Percentiles rank a stretch among this genome's conserved stretches.
These are phyloP conservation scores for Oreocharis arfaki DNA, from an alignment of 2,113 vertebrate genomes.

Conservation along the genomic window DNA sequence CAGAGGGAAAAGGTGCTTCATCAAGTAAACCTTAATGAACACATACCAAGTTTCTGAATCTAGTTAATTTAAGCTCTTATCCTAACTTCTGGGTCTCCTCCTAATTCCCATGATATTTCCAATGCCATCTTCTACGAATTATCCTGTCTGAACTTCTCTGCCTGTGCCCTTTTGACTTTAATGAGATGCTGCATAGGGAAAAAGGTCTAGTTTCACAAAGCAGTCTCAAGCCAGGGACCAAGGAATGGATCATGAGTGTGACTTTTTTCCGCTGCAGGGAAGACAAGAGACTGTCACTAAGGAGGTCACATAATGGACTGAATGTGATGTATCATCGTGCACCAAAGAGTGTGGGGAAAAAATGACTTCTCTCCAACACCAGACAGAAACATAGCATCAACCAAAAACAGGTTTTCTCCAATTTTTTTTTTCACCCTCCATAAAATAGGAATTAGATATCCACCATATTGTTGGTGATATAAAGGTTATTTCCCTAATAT, in stretches of 20 bases:
- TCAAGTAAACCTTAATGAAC: neutral
- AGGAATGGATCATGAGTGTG: neutral
- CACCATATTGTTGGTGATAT: neutral
- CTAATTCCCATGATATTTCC: neutral
- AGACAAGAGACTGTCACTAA: neutral
- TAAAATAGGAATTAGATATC: neutral
- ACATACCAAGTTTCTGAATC: neutral
- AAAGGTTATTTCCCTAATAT: neutral
- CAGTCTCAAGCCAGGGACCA: accelerated
- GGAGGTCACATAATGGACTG: neutral
- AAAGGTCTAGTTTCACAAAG: neutral
- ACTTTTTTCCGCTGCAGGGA: neutral
- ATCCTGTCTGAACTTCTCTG: neutral
- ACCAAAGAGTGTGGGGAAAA: neutral
- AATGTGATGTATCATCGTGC: accelerated
- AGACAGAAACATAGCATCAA: neutral
- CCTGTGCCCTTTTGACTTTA: neutral
- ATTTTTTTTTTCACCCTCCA: neutral
- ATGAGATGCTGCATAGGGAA: neutral
- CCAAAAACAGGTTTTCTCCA: neutral
- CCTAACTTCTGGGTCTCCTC: neutral
- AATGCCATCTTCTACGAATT: neutral
- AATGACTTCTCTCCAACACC: neutral
- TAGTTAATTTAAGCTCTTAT: neutral
- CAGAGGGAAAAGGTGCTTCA: neutral